Evolutionary conservation across 2,888 invertebrate species (phyloP).

Genomic region (Cosmopolites sordidus): DNA sequence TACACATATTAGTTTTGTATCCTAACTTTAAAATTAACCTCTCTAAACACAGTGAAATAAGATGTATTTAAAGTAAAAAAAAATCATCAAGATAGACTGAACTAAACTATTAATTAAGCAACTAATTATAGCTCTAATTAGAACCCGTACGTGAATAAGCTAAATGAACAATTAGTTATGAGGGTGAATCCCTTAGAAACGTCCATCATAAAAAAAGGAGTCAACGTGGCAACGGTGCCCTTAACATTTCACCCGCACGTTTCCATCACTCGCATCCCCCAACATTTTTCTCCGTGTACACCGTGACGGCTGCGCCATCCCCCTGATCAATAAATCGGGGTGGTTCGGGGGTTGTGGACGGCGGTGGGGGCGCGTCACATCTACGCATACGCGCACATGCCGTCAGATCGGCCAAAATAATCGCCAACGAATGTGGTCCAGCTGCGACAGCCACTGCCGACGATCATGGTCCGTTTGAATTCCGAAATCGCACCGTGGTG

Average conservation of each 20-base stretch:
- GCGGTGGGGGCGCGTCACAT: constrained; percentile 41
- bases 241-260: neutral
- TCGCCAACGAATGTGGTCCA: constrained; percentile 5
- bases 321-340: constrained; percentile 43
- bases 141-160: too few species aligned
- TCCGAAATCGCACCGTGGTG: neutral
- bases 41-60: too few species aligned
- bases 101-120: too few species aligned
- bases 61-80: too few species aligned
- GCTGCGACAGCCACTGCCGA: constrained; percentile 2
- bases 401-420: constrained; percentile 25
- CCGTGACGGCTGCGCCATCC: constrained; percentile 43
- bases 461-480: constrained; percentile 12
- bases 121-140: too few species aligned
- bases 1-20: too few species aligned
- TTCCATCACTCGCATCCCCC: neutral
- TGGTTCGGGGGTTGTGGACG: constrained; percentile 31
- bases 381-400: constrained; percentile 19
- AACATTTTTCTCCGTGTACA: constrained; percentile 17
- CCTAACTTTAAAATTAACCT: too few species aligned
- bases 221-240: neutral
- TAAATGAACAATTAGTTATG: too few species aligned
- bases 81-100: too few species aligned
- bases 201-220: too few species aligned
- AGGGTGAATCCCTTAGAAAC: too few species aligned